Base-by-base conservation (phyloP, 2,888 invertebrate genomes). In the Ryuthela nishihirai region DNA sequence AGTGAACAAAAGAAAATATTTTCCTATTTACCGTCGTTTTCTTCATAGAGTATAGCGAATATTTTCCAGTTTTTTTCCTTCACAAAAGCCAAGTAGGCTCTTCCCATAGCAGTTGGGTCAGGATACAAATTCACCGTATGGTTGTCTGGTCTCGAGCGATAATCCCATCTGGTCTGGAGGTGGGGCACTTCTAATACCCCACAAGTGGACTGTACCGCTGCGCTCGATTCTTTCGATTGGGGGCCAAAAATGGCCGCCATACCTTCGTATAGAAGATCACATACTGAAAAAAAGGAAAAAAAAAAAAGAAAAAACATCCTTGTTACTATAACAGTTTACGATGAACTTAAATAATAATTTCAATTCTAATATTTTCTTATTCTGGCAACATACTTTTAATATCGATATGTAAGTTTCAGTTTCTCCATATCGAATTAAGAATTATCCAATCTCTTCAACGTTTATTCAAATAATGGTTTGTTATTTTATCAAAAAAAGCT, bases 161-260 rank as follows among this genome's bases (percentile, higher is more conserved):
- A 64, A 43, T 68, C 68, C 53, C 70, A 66, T 21, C 65, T 64
- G 29, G 72, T 71, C 66, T 74, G 72, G 21, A 76, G 67, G 66
- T 76, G 74, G 0, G 76, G 76, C 47, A 76, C 71, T 53, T 74
- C 73, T 41, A 75, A 68, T 0, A 72, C 69, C 47, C 73, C 73
- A 65, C 76, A 75, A 39, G 75, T 72, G 17, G 75, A 75, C 66
- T 74, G 74, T n/a, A 76, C 73, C 58, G 75, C 75, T 15, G 72
- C 69, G 7, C 73, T 69, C 0, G 74, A 70, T 46, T 72, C 67
- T 24, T 67, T 66, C 15, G 74, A 71, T 61, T 73, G 70, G 12
- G 75, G 75, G 15, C 76, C 76, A 61, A 76, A 74, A 35, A 76
- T 70, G 25, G 73, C 66, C 12, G 65, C 67, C 39, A 68, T 52